phyloP scores from a whole-genome alignment of 2,797 vertebrate species.

The Basileuterus tristriatus region DNA sequence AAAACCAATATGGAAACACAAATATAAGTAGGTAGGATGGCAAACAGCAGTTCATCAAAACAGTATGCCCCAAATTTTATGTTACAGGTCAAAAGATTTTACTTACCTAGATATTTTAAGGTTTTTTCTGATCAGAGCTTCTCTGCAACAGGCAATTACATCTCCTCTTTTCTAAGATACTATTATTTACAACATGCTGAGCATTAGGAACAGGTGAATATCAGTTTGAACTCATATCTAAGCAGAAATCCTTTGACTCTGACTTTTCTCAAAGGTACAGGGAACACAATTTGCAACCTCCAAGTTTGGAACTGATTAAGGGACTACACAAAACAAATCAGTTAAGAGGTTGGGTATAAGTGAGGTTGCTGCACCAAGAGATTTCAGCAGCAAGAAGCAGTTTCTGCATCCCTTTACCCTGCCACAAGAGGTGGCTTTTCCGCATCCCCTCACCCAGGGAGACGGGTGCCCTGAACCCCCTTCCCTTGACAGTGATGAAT shows the following conservation, averaged over 20 bases:
- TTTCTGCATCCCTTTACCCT: background rate
- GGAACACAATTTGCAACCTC: background rate
- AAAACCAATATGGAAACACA: conserved; percentile 7
- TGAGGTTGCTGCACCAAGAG: background rate
- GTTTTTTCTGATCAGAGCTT: background rate
- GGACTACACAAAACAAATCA: background rate
- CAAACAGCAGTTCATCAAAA: background rate
- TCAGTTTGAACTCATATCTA: background rate
- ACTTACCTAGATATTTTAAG: background rate
- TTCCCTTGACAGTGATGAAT: background rate
- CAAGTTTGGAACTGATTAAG: background rate
- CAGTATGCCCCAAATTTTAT: background rate
- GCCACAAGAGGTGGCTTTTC: background rate
- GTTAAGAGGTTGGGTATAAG: background rate
- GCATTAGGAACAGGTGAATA: background rate
- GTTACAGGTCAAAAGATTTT: background rate
- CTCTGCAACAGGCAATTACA: background rate
- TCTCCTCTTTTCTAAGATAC: background rate
- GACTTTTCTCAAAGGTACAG: background rate
- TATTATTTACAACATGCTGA: background rate
- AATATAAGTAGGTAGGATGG: background rate
- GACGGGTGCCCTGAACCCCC: background rate
- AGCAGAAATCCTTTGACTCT: background rate
- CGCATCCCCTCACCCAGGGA: background rate
- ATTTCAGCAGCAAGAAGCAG: background rate